Conservation (phyloP, 2,797 vertebrate species). For the Melanotaenia nigrans region DNA sequence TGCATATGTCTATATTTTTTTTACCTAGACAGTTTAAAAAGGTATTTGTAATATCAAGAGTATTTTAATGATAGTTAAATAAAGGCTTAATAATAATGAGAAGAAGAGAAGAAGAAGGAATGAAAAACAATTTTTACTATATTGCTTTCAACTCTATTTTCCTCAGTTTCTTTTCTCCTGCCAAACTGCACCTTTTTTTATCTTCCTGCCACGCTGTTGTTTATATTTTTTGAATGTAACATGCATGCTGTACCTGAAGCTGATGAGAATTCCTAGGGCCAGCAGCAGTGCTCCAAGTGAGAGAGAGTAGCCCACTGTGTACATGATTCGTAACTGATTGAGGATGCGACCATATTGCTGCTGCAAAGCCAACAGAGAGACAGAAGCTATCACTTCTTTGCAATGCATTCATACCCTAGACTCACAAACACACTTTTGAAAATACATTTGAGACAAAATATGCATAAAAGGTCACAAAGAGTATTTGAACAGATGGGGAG, state of each 20-base stretch:
- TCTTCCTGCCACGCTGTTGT: not conserved
- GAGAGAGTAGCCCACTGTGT: conserved; percentile 89
- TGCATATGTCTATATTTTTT: too few species aligned
- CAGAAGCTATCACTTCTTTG: not conserved
- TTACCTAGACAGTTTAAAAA: too few species aligned
- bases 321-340: conserved; percentile 86
- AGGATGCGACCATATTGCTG: conserved; percentile 85
- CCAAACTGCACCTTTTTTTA: not conserved
- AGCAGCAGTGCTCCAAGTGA: conserved; percentile 86
- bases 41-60: too few species aligned
- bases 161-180: not conserved
- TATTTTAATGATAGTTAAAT: too few species aligned
- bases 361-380: conserved; percentile 51
- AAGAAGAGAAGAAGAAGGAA: too few species aligned
- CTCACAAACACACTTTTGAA: not conserved
- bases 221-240: not conserved
- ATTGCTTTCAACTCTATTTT: too few species aligned
- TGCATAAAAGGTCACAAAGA: not conserved
- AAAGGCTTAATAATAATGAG: too few species aligned
- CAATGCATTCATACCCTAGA: not conserved
- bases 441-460: conserved; percentile 4
- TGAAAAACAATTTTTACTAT: too few species aligned
- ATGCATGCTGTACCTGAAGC: conserved; percentile 84
- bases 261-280: conserved; percentile 84
- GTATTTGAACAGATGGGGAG: conserved; percentile 25